A percentile compares a stretch with the other conserved stretches of the same genome.
Evolutionary conservation across 2,113 vertebrate species (phyloP).

Genomic region (Jacana jacana): DNA sequence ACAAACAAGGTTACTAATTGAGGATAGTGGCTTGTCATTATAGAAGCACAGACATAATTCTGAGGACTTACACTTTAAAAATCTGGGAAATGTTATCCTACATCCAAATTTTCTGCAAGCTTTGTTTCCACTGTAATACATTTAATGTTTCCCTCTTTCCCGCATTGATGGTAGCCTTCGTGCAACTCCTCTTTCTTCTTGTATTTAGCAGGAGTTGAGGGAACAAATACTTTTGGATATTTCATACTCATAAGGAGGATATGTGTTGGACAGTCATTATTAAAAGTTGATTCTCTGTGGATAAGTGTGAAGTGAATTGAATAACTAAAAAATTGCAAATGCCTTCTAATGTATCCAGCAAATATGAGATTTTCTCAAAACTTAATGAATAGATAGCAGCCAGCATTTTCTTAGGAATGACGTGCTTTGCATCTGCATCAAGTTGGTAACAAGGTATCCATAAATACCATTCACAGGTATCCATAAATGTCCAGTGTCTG

Average conservation of each 20-base stretch:
- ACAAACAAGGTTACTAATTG: neutral
- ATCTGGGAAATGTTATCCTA: neutral
- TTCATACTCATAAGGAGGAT: neutral
- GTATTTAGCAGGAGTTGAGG: neutral
- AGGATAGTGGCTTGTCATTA: neutral
- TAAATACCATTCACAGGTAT: neutral
- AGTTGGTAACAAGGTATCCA: neutral
- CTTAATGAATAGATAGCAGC: neutral
- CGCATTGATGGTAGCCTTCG: neutral
- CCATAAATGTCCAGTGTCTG: neutral
- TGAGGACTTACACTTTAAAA: neutral
- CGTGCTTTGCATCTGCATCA: neutral
- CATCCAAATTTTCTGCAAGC: neutral
- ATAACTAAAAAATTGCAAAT: neutral
- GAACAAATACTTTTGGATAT: neutral
- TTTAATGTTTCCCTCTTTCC: neutral
- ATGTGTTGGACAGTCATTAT: neutral
- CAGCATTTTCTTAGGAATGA: neutral
- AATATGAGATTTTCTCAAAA: neutral
- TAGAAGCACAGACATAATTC: neutral
- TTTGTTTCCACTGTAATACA: neutral
- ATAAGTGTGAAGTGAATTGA: neutral
- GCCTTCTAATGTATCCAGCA: neutral
- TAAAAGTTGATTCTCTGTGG: neutral
- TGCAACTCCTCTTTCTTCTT: neutral